A percentile compares a stretch with the other conserved stretches of the same genome.
Conservation (phyloP, 2,888 invertebrate species). For the Orchesella flavescens region DNA sequence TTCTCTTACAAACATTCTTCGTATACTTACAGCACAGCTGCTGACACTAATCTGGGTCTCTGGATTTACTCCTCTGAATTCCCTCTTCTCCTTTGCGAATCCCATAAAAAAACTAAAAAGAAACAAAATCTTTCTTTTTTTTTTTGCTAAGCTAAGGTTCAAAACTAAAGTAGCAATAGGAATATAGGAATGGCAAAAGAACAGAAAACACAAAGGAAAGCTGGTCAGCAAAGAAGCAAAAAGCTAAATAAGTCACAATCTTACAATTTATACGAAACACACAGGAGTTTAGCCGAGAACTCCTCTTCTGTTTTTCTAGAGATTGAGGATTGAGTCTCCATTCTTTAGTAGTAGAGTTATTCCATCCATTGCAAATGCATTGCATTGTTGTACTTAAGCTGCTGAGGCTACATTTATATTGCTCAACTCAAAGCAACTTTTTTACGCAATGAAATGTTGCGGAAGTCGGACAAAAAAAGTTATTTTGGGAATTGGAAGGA, state of each 20-base stretch:
- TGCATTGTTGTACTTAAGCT: neutral
- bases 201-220: slow-evolving; percentile 6
- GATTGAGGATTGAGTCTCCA: neutral
- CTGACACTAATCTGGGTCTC: slow-evolving; percentile 60
- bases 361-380: too few species aligned
- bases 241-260: slow-evolving; percentile 48
- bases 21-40: slow-evolving; percentile 8
- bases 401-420: neutral
- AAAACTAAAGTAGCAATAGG: neutral
- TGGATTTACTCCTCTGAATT: slow-evolving; percentile 56
- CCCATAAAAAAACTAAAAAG: slow-evolving; percentile 57
- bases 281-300: neutral
- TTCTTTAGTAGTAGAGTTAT: neutral
- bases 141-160: neutral
- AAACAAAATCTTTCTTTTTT: neutral
- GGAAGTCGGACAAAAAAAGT: neutral
- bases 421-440: neutral
- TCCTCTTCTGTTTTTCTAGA: neutral
- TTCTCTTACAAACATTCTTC: slow-evolving; percentile 11
- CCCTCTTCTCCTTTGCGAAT: slow-evolving; percentile 37
- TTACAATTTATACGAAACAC: slow-evolving; percentile 30
- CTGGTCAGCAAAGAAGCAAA: slow-evolving; percentile 41
- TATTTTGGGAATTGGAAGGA: neutral
- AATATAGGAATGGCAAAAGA: too few species aligned
- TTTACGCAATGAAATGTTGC: too few species aligned